Evolutionary conservation across 2,888 invertebrate species (phyloP).

Genomic region (Andrena marginata): DNA sequence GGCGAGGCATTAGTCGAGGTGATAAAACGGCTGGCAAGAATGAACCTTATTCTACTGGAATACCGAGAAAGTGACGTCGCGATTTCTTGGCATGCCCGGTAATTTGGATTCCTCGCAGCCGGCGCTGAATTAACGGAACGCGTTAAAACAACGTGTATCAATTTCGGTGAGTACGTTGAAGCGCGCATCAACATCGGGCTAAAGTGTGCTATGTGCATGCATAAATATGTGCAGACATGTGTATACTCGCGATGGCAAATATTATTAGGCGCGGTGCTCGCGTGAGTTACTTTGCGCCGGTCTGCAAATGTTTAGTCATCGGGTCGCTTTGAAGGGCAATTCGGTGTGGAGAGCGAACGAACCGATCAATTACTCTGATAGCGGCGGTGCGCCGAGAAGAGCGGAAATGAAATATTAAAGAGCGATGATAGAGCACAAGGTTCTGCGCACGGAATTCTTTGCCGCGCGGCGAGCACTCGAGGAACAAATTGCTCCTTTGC

Average conservation of each 20-base stretch:
- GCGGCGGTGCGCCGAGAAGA: no score
- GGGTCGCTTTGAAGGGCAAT: no score
- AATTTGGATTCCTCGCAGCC: neutral
- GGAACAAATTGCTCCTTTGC: neutral
- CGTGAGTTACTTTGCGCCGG: conserved; percentile 1
- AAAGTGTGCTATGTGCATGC: neutral
- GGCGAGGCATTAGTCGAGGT: neutral
- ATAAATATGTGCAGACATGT: conserved; percentile 21
- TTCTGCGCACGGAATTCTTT: neutral
- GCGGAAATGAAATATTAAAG: neutral
- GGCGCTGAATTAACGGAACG: neutral
- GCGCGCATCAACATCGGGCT: conserved; percentile 1
- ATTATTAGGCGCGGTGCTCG: neutral
- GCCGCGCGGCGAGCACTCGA: neutral
- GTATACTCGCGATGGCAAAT: conserved; percentile 25
- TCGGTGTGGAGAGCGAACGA: neutral
- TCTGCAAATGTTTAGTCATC: neutral
- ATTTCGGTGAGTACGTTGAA: neutral
- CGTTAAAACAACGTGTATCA: neutral
- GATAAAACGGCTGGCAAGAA: neutral
- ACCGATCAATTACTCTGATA: neutral
- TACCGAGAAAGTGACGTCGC: neutral
- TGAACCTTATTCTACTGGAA: neutral
- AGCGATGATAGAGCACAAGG: neutral
- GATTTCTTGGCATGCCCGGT: neutral